phyloP scores from a whole-genome alignment of 2,113 vertebrate genomes.

The Abramis brama region DNA sequence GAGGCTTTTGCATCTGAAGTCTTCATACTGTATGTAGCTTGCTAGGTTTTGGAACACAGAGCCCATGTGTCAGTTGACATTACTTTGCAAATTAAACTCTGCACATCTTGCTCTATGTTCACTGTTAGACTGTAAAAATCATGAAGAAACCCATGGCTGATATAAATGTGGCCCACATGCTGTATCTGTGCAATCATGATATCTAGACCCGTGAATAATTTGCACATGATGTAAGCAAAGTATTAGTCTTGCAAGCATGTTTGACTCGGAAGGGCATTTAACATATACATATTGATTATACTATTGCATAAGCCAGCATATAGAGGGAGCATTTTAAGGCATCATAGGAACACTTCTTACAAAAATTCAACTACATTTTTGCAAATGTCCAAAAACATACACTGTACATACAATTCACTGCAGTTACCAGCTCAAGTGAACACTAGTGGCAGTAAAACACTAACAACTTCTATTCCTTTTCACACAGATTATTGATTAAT shows the following conservation, averaged over 20 bases:
- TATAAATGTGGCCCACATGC: constrained; percentile 11
- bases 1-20: too few species aligned
- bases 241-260: constrained; percentile 12
- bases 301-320: not conserved
- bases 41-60: not conserved
- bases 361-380: not conserved
- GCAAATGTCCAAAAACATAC: not conserved
- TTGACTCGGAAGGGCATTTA: not conserved
- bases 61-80: not conserved
- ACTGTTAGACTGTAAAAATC: not conserved
- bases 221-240: not conserved
- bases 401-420: not conserved
- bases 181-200: not conserved
- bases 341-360: not conserved
- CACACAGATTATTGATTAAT: too few species aligned
- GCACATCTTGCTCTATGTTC: not conserved
- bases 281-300: constrained; percentile 3
- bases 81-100: not conserved
- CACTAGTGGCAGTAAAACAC: too few species aligned
- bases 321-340: not conserved
- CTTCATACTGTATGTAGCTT: not conserved
- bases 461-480: too few species aligned
- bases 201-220: not conserved
- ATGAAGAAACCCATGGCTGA: not conserved
- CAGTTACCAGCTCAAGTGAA: too few species aligned